Conservation (phyloP, 1,140 invertebrate species). For the Drosophila carrolli region DNA sequence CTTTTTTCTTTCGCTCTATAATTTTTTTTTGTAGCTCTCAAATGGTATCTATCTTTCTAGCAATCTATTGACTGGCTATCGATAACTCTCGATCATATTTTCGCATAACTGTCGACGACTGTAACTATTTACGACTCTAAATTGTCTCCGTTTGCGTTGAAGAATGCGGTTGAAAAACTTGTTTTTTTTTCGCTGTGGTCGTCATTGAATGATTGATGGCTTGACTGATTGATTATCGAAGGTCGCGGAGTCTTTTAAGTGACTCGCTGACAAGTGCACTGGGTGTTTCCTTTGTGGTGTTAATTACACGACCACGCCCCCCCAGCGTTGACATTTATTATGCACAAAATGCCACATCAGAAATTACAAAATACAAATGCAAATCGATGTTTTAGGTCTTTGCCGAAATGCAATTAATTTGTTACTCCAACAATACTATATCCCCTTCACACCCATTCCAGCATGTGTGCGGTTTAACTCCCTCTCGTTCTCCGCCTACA, state of each 20-base stretch:
- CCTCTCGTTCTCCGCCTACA: constrained; percentile 10
- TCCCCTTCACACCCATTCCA: constrained; percentile 2
- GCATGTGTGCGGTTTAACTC: constrained; percentile 9
- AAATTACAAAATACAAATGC: constrained; percentile 57
- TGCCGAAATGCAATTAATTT: constrained; percentile 61
- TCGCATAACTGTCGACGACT: constrained; percentile 63
- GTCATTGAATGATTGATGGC: constrained; percentile 39
- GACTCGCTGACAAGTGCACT: constrained; percentile 71
- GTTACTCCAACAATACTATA: constrained; percentile 37
- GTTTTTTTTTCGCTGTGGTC: constrained; percentile 41
- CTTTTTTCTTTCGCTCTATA: constrained; percentile 15
- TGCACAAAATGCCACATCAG: constrained; percentile 36
- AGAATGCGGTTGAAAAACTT: constrained; percentile 59
- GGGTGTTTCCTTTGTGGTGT: constrained; percentile 64
- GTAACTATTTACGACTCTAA: constrained; percentile 72
- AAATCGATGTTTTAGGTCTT: constrained; percentile 53
- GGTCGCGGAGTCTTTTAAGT: constrained; percentile 72
- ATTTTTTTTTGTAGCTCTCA: constrained; percentile 15
- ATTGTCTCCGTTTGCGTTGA: constrained; percentile 40
- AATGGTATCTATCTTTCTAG: constrained; percentile 20
- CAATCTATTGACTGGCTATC: constrained; percentile 21
- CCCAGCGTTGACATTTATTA: constrained; percentile 54
- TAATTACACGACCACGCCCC: constrained; percentile 59
- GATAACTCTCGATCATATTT: constrained; percentile 51
- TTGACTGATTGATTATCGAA: constrained; percentile 79